phyloP scores from a whole-genome alignment of 2,113 vertebrate species.

The Zingel zingel region DNA sequence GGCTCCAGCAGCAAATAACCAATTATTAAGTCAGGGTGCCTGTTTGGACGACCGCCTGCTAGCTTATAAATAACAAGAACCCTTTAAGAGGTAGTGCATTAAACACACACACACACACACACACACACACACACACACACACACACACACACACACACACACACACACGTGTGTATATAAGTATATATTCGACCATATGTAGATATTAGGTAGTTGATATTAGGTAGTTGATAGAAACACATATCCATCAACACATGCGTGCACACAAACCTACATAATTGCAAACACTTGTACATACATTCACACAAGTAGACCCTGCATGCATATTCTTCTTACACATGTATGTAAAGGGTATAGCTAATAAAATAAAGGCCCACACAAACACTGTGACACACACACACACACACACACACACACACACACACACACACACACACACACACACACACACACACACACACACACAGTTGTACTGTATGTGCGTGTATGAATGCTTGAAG shows the following conservation, averaged over 20 bases:
- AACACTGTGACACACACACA: conserved; percentile 79
- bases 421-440: not conserved
- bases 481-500: not conserved
- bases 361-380: conserved; percentile 62
- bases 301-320: conserved; percentile 61
- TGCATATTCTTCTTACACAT: conserved; percentile 75
- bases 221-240: conserved; percentile 58
- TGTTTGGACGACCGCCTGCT: conserved; percentile 59
- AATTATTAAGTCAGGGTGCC: conserved; percentile 69
- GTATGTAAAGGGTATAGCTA: conserved; percentile 74
- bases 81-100: conserved; percentile 34
- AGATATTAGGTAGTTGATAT: conserved; percentile 43
- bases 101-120: conserved; percentile 15
- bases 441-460: not conserved
- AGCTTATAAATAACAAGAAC: conserved; percentile 67
- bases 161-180: not conserved
- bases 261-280: conserved; percentile 75
- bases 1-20: conserved; percentile 59
- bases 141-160: not conserved
- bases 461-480: not conserved
- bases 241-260: conserved; percentile 82
- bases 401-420: conserved; percentile 24
- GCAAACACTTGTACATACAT: conserved; percentile 77
- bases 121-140: not conserved
- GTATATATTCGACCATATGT: conserved; percentile 20